Conservation (phyloP, 2,888 invertebrate species). For the Melolontha melolontha region DNA sequence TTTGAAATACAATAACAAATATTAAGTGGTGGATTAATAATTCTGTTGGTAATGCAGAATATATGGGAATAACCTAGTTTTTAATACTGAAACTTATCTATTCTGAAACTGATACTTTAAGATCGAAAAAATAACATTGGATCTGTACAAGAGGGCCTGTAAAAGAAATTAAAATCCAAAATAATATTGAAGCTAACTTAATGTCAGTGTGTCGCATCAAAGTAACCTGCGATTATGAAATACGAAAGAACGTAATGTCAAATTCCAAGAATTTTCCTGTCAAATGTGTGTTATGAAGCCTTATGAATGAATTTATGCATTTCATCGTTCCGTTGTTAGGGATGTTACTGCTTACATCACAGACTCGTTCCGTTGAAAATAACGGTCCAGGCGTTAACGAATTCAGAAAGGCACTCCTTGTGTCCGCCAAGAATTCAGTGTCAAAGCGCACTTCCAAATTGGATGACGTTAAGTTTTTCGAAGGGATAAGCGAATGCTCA, state of each 20-base stretch:
- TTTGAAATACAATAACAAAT: no score
- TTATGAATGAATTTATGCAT: constrained; percentile 27
- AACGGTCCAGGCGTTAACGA: not conserved
- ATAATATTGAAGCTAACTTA: no score
- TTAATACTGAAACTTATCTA: no score
- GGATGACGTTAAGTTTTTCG: constrained; percentile 47
- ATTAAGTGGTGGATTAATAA: no score
- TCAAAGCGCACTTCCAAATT: constrained; percentile 32
- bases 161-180: no score
- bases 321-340: constrained; percentile 3
- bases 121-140: no score
- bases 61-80: not conserved
- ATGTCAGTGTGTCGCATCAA: no score
- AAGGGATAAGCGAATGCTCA: constrained; percentile 45
- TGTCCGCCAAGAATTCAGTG: constrained; percentile 9
- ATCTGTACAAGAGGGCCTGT: no score
- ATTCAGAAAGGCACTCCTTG: constrained; percentile 8
- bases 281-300: constrained; percentile 25
- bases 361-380: not conserved
- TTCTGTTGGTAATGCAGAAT: not conserved
- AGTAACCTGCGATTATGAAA: no score
- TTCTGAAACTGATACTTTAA: no score
- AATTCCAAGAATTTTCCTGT: not conserved
- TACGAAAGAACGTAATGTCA: not conserved
- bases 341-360: not conserved